These are phyloP conservation scores for Protula sp. DNA, from an alignment of 2,888 invertebrate genomes.

Conservation along the genomic window DNA sequence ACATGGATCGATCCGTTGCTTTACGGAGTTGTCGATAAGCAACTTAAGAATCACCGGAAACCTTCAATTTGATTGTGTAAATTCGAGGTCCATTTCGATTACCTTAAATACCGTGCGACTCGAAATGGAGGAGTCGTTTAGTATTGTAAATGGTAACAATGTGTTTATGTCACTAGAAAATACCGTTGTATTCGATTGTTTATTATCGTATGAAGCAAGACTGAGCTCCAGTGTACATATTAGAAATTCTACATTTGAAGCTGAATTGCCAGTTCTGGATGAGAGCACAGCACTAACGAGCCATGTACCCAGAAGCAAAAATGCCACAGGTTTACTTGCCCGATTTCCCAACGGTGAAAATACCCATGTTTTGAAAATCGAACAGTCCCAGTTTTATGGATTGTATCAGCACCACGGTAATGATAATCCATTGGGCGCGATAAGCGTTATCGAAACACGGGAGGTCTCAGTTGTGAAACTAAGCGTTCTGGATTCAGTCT, in stretches of 20 bases:
- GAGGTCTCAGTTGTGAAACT: background rate
- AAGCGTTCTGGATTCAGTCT: background rate
- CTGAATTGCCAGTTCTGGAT: background rate
- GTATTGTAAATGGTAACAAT: too few species aligned
- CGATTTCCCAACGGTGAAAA: background rate
- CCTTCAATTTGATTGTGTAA: too few species aligned
- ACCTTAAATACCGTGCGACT: too few species aligned
- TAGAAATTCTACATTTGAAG: background rate
- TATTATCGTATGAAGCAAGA: background rate
- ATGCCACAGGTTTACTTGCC: background rate
- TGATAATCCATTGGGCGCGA: background rate
- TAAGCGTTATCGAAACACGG: background rate
- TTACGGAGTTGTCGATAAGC: too few species aligned
- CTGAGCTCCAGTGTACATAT: background rate
- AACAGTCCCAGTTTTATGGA: background rate
- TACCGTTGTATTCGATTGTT: background rate
- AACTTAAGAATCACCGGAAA: too few species aligned
- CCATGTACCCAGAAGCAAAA: background rate
- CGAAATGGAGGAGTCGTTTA: too few species aligned
- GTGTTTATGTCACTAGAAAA: too few species aligned
- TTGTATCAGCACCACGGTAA: background rate
- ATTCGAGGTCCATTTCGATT: too few species aligned
- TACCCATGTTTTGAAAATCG: background rate
- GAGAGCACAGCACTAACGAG: background rate
- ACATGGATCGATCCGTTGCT: too few species aligned